Conservation (phyloP, 2,113 vertebrate genomes). For the Datnioides undecimradiatus region DNA sequence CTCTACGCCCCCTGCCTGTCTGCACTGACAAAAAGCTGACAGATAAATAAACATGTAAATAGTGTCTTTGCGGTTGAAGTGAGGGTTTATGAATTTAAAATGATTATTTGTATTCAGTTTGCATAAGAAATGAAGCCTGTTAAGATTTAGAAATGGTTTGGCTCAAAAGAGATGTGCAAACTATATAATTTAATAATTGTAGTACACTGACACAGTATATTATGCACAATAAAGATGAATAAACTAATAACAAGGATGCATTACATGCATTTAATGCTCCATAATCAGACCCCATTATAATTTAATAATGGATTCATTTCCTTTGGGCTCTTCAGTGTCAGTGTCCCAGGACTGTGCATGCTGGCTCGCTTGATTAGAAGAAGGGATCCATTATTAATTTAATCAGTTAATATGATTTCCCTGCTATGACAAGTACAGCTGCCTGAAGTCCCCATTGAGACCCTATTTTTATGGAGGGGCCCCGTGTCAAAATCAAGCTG, state of each 20-base stretch:
- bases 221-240: not conserved
- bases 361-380: not conserved
- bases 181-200: no score
- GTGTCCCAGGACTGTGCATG: not conserved
- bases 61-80: no score
- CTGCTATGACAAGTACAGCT: not conserved
- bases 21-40: not conserved
- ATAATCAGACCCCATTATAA: not conserved
- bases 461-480: not conserved
- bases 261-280: not conserved
- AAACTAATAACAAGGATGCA: not conserved
- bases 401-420: not conserved
- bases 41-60: not conserved
- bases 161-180: no score
- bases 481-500: not conserved
- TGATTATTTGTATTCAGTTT: no score
- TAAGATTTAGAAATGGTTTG: no score
- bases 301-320: not conserved
- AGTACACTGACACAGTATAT: no score
- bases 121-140: no score
- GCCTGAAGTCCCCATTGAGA: not conserved
- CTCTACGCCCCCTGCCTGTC: slow-evolving; percentile 67
- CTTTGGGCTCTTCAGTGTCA: not conserved
- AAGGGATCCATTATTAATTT: not conserved
- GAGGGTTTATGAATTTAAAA: no score